phyloP scores from a whole-genome alignment of 2,113 vertebrate species.

The Tiliqua scincoides region DNA sequence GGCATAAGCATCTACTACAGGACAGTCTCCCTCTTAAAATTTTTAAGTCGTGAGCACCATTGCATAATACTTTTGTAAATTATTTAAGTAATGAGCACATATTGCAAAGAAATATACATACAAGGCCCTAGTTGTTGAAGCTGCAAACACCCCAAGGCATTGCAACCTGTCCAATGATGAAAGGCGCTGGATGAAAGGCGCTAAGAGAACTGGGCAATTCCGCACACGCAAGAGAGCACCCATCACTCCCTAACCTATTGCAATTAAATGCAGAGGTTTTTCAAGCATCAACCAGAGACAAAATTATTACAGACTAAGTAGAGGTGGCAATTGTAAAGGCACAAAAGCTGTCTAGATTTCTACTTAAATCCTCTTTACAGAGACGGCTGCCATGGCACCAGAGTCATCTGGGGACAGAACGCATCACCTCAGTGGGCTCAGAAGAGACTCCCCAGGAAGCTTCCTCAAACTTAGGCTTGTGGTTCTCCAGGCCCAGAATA shows the following conservation, averaged over 20 bases:
- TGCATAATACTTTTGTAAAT: neutral
- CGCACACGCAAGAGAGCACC: neutral
- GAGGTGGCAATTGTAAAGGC: neutral
- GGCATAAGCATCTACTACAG: neutral
- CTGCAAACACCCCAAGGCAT: neutral
- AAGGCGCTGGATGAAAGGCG: neutral
- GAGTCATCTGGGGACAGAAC: neutral
- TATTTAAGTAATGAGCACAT: neutral
- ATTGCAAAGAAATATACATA: neutral
- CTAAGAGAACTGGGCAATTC: neutral
- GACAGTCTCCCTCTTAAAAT: neutral
- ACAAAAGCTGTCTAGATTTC: conserved; percentile 5
- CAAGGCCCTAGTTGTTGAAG: neutral
- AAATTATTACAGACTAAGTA: neutral
- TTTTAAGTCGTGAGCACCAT: neutral
- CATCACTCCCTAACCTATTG: neutral
- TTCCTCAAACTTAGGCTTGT: neutral
- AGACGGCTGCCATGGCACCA: neutral
- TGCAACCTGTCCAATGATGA: neutral
- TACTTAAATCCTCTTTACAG: neutral
- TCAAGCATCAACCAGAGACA: neutral
- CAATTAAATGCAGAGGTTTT: neutral
- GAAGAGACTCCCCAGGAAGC: neutral
- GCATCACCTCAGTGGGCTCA: neutral
- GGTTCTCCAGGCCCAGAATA: no score